Evolutionary conservation across 2,888 invertebrate genomes (phyloP).

Genomic region (Aelia acuminata): DNA sequence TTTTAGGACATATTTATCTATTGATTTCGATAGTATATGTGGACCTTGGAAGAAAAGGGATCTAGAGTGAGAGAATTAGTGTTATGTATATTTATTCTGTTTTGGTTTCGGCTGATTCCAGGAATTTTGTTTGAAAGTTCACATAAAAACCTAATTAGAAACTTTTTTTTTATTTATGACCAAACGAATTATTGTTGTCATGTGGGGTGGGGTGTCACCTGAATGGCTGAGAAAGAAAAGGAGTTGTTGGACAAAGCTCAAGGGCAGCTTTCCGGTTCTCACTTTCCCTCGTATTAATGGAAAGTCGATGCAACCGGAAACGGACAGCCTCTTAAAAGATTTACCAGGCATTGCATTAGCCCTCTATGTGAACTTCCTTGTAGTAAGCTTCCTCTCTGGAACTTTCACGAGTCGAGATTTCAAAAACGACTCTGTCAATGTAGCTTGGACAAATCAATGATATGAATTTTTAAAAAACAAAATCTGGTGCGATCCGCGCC

Average conservation of each 20-base stretch:
- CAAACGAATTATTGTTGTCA: neutral
- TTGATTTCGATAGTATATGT: too few relatives aligned
- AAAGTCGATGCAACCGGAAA: neutral
- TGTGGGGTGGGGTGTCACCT: neutral
- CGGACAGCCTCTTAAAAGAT: neutral
- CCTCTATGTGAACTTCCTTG: neutral
- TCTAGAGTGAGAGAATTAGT: too few relatives aligned
- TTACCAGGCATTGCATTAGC: neutral
- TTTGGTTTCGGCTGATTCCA: too few relatives aligned
- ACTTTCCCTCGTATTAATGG: conserved; percentile 6
- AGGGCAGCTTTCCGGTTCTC: neutral
- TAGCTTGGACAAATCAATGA: too few relatives aligned
- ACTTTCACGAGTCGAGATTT: neutral
- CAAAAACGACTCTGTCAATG: too few relatives aligned
- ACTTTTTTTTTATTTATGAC: neutral
- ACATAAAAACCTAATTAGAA: too few relatives aligned
- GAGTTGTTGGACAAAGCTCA: neutral
- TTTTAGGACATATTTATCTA: too few relatives aligned
- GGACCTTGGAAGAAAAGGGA: too few relatives aligned
- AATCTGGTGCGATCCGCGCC: too few relatives aligned
- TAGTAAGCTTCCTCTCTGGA: neutral
- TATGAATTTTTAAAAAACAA: too few relatives aligned
- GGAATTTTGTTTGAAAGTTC: too few relatives aligned
- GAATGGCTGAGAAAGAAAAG: neutral
- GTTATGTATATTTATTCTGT: too few relatives aligned